Base-by-base conservation (phyloP, 2,888 invertebrate species). In the Baronia brevicornis region DNA sequence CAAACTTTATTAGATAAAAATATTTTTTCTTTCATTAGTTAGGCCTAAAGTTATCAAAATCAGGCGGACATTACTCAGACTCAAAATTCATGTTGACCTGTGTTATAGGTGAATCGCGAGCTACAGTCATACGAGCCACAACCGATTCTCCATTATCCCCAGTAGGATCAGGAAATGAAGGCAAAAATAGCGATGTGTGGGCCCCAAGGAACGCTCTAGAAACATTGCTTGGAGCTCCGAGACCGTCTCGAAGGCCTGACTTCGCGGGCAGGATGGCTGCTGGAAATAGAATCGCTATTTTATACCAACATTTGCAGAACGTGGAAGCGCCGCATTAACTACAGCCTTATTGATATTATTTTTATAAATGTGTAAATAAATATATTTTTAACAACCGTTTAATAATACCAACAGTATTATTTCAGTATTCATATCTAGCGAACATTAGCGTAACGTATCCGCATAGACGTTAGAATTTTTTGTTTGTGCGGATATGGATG, bases 131-230 rank as follows among this genome's bases (percentile, higher is more conserved):
- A 39, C 60, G 94, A 28, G 91, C 94, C 1, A 93, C 93, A 0
- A 93, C 94, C 0, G 95, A 95, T 64, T 94, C 94, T 0, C 94
- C 94, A 0, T 88, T 94, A 67, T 95, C 95, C 0, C 94, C 94
- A 0, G 91, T 92, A 1, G 89, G 91, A 0, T 67, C 85, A 0
- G 78, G 78, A 4, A 67, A 60, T 29, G 82, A 51, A 42, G 42
- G 49, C 1, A 36, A 63, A 13, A 7, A 32, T 8, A 44, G 59
- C 12, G 77, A 77, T 33, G 74, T 79, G 36, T 75, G 74, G 78
- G 70, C 80, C 6, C 73, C 84, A 4, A 44, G 88, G 36, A 85
- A 86, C 6, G 74, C 85, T 3, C 68, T 88, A 3, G 88, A 88
- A 41, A 84, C 88, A 0, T 50, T 88, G 2, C 63, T 84, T 1